Conservation (phyloP, 2,113 vertebrate species). For the Scartelaos histophorus region DNA sequence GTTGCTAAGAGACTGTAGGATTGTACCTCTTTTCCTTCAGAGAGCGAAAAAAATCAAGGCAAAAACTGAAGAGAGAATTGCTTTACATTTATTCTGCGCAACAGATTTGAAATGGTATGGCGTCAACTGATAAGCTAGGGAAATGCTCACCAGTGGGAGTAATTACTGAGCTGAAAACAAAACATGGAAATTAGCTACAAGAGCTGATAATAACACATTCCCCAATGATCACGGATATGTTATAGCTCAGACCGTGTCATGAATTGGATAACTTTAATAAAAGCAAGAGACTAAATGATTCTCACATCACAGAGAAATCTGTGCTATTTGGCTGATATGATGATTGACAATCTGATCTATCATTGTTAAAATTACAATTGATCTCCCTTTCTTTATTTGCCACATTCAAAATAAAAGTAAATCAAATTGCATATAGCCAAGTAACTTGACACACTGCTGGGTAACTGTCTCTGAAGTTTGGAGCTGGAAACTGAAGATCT, state of each 20-base stretch:
- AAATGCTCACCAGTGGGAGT: constrained; percentile 61
- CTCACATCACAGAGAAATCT: not conserved
- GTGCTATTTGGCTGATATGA: constrained; percentile 12
- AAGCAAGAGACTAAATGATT: not conserved
- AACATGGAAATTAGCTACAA: constrained; percentile 62
- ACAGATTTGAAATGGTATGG: constrained; percentile 30
- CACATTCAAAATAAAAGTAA: too few species aligned
- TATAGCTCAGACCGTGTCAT: not conserved
- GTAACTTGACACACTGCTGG: too few species aligned
- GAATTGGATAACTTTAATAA: not conserved
- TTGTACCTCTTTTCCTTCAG: constrained; percentile 19
- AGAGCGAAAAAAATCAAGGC: not conserved
- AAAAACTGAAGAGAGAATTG: constrained; percentile 21
- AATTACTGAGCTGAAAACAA: constrained; percentile 70
- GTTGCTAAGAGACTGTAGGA: constrained; percentile 62
- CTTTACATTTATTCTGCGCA: constrained; percentile 37
- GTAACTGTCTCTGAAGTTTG: too few species aligned
- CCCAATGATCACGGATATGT: constrained; percentile 1
- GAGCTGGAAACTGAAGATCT: too few species aligned
- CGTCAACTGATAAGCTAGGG: constrained; percentile 48
- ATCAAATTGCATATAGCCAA: too few species aligned
- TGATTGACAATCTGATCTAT: not conserved
- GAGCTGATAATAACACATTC: constrained; percentile 47
- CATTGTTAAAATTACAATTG: too few species aligned
- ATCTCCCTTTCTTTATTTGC: too few species aligned